Conservation (phyloP, 2,113 vertebrate genomes). For the Nothoprocta perdicaria region DNA sequence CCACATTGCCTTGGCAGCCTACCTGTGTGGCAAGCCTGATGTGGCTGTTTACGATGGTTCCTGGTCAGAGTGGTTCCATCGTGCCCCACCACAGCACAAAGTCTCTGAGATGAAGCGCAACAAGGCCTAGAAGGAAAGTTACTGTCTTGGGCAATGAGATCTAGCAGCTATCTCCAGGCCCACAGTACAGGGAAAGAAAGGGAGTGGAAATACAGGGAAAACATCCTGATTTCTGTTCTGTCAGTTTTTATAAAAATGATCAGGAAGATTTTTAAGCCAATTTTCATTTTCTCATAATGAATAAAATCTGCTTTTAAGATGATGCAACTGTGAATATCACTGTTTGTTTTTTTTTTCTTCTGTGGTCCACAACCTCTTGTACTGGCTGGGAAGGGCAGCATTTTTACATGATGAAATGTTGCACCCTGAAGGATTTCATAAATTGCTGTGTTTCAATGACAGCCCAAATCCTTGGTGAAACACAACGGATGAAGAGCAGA, state of each 20-base stretch:
- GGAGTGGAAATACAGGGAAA: not conserved
- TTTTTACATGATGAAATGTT: not conserved
- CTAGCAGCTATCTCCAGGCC: not conserved
- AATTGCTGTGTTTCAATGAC: not conserved
- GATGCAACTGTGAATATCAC: not conserved
- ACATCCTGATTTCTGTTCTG: not conserved
- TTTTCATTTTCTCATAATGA: not conserved
- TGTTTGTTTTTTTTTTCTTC: not conserved
- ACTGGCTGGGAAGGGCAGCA: not conserved
- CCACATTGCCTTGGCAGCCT: constrained; percentile 87
- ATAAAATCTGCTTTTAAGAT: constrained; percentile 52
- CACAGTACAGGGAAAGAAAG: not conserved
- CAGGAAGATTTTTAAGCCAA: not conserved
- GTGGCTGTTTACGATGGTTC: constrained; percentile 90
- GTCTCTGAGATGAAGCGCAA: constrained; percentile 79
- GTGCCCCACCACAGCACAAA: constrained; percentile 80
- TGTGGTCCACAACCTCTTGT: not conserved
- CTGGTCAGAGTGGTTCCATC: constrained; percentile 91
- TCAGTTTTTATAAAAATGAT: not conserved
- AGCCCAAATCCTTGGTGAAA: not conserved
- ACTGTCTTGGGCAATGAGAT: fast-evolving
- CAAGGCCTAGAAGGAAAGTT: constrained; percentile 55
- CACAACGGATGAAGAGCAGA: not conserved
- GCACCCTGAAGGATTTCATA: not conserved
- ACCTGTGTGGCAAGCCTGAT: constrained; percentile 85